A percentile compares a stretch with the other conserved stretches of the same genome.
Evolutionary conservation across 2,888 invertebrate genomes (phyloP).

Genomic region (Polietes domitor): DNA sequence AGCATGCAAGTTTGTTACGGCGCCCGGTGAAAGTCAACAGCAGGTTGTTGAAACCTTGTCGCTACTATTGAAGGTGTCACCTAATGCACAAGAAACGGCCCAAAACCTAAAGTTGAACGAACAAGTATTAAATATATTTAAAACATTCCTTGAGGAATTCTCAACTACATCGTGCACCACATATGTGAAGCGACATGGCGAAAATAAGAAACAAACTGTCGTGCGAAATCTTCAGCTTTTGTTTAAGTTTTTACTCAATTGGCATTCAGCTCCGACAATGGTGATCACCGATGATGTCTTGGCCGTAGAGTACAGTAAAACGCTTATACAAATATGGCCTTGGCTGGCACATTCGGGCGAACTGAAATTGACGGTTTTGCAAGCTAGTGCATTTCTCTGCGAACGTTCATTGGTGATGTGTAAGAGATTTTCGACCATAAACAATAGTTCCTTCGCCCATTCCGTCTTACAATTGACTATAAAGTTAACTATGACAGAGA

Average conservation of each 20-base stretch:
- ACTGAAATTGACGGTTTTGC: slow-evolving; percentile 73
- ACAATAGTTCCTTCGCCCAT: slow-evolving; percentile 71
- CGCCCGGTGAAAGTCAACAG: slow-evolving; percentile 69
- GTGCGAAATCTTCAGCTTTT: slow-evolving; percentile 74
- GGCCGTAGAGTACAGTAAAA: slow-evolving; percentile 70
- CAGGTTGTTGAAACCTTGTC: slow-evolving; percentile 75
- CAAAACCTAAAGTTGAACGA: slow-evolving; percentile 71
- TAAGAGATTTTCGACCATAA: slow-evolving; percentile 73
- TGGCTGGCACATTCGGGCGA: slow-evolving; percentile 77
- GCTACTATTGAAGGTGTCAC: slow-evolving; percentile 74
- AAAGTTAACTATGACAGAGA: slow-evolving; percentile 74
- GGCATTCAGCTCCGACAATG: slow-evolving; percentile 74
- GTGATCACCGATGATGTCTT: slow-evolving; percentile 72
- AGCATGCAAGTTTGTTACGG: slow-evolving; percentile 70
- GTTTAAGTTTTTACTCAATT: slow-evolving; percentile 74
- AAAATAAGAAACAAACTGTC: slow-evolving; percentile 74
- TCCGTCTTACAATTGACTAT: slow-evolving; percentile 76
- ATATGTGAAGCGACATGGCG: slow-evolving; percentile 76
- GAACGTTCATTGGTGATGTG: slow-evolving; percentile 78
- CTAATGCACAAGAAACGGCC: slow-evolving; percentile 71
- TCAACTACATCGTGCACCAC: slow-evolving; percentile 72
- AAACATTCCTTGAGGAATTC: slow-evolving; percentile 72
- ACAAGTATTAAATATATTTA: slow-evolving; percentile 72
- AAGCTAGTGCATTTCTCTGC: slow-evolving; percentile 74
- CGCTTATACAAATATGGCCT: slow-evolving; percentile 76